Conservation (phyloP, 1,140 invertebrate species). For the Drosophila auraria region DNA sequence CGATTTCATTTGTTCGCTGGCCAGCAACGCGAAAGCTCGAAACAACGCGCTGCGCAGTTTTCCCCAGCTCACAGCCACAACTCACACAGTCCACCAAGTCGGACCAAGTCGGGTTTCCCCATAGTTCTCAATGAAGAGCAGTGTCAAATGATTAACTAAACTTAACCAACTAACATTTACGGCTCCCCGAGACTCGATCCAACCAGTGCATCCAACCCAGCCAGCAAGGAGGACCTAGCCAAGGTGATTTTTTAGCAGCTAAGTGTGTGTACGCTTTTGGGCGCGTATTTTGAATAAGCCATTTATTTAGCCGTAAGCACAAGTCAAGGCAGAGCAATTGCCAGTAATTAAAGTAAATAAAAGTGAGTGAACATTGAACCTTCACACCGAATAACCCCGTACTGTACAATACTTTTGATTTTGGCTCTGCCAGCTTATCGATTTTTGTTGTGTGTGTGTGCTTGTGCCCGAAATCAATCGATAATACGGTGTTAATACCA, state of each 20-base stretch:
- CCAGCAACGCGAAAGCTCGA: conserved; percentile 74
- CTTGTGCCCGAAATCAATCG: conserved; percentile 77
- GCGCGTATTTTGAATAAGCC: conserved; percentile 43
- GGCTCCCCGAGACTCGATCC: conserved; percentile 4
- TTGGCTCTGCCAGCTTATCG: conserved; percentile 68
- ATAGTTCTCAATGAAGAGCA: conserved; percentile 37
- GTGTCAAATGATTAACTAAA: conserved; percentile 26
- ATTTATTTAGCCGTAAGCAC: conserved; percentile 32
- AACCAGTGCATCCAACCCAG: conserved; percentile 4
- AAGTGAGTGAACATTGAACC: conserved; percentile 12
- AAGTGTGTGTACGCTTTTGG: conserved; percentile 24
- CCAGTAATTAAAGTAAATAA: conserved; percentile 11
- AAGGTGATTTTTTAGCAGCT: conserved; percentile 22
- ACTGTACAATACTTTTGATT: conserved; percentile 66
- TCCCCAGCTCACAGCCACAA: conserved; percentile 19
- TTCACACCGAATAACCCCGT: conserved; percentile 17
- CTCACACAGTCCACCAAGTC: conserved; percentile 46
- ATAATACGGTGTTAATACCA: conserved; percentile 84
- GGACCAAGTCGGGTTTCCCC: conserved; percentile 42
- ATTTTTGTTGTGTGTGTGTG: conserved; percentile 71
- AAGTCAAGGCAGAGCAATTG: conserved; percentile 9
- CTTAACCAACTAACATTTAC: not conserved
- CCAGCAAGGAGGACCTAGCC: conserved; percentile 3
- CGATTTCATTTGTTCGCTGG: conserved; percentile 68
- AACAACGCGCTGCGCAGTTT: conserved; percentile 63